These are phyloP conservation scores for Chiridota heheva DNA, from an alignment of 35 echinoderm and acorn worm species.

Conservation along the genomic window DNA sequence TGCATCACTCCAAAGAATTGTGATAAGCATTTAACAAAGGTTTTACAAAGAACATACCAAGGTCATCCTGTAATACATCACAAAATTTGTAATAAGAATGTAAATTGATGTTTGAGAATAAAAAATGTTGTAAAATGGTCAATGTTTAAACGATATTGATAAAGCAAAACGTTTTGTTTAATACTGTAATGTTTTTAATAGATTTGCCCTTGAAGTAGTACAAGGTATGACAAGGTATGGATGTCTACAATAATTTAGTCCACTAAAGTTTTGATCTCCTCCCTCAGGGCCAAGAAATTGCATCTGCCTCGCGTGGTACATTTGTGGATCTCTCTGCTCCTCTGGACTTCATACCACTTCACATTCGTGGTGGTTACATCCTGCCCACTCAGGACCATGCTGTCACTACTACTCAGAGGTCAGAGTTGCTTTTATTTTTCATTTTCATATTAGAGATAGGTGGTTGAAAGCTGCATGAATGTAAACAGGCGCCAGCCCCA, in stretches of 20 bases:
- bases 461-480: not conserved
- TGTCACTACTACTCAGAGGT: constrained; percentile 65
- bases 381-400: constrained; percentile 70
- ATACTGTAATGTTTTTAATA: not conserved
- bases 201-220: not conserved
- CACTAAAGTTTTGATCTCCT: not conserved
- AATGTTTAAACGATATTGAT: not conserved
- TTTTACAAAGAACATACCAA: too few species aligned
- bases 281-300: constrained; percentile 32
- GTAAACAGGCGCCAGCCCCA: not conserved
- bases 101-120: too few species aligned
- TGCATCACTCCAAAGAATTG: too few species aligned
- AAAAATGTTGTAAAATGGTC: too few species aligned
- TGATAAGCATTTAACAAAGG: too few species aligned
- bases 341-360: constrained; percentile 74
- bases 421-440: not conserved
- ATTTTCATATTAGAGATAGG: not conserved
- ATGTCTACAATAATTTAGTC: not conserved
- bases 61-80: too few species aligned
- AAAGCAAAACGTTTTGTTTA: not conserved
- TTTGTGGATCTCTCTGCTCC: constrained; percentile 42
- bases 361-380: constrained; percentile 81
- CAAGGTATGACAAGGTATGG: not conserved
- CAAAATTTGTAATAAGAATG: too few species aligned
- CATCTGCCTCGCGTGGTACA: constrained; percentile 3